Conservation (phyloP, 2,113 vertebrate species). For the Chaenocephalus aceratus region DNA sequence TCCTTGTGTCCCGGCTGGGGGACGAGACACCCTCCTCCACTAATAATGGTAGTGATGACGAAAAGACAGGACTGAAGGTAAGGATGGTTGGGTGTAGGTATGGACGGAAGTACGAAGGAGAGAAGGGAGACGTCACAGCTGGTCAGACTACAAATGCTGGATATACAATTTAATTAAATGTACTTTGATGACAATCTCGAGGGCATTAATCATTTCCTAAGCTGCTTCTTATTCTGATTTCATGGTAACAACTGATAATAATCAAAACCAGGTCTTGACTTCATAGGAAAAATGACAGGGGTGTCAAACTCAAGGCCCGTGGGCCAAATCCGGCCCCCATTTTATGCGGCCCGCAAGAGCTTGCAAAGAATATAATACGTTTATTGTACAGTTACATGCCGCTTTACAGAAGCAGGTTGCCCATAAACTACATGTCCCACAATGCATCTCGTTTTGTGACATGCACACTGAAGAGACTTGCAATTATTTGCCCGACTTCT, state of each 20-base stretch:
- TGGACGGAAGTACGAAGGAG: slow-evolving; percentile 26
- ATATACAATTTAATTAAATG: neutral
- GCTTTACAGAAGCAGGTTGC: no score
- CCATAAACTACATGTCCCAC: no score
- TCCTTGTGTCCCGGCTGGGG: slow-evolving; percentile 98
- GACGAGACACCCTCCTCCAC: slow-evolving; percentile 97
- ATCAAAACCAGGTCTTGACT: neutral
- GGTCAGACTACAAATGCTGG: neutral
- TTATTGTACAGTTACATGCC: no score
- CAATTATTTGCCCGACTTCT: no score
- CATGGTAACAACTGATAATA: neutral
- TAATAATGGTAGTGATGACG: slow-evolving; percentile 99
- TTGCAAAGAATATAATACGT: no score
- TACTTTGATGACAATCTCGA: neutral
- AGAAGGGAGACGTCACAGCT: slow-evolving; percentile 18
- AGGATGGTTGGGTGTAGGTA: slow-evolving; percentile 72
- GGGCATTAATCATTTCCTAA: neutral
- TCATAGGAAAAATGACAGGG: neutral
- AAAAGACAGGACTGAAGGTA: slow-evolving; percentile 99
- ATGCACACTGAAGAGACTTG: no score
- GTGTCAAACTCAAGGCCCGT: no score
- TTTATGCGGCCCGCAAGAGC: no score
- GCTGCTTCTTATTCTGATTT: neutral
- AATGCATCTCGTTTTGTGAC: no score
- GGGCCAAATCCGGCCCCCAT: no score